Conservation (phyloP, 2,797 vertebrate genomes). For the Enteromius thamalakanensis region DNA sequence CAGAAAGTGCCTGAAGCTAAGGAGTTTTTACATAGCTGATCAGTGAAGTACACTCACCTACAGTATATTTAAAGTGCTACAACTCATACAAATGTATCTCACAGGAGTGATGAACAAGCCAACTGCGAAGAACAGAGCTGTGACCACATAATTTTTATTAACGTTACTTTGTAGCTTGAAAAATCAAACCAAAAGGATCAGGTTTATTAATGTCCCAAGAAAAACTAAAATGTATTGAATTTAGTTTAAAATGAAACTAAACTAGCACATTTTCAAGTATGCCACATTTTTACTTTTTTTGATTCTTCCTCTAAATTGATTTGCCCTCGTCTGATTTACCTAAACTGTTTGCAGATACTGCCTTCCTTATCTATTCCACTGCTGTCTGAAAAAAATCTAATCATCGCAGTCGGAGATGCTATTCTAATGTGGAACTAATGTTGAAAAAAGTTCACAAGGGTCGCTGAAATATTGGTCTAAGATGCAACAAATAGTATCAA, state of each 20-base stretch:
- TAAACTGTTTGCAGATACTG: conserved; percentile 35
- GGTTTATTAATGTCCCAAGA: not conserved
- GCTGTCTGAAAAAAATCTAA: not conserved
- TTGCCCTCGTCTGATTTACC: conserved; percentile 15
- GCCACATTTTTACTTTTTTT: too few species aligned
- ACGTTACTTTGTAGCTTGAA: not conserved
- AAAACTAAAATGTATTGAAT: not conserved
- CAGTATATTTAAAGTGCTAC: conserved; percentile 5
- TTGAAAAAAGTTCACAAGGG: not conserved
- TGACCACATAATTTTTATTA: not conserved
- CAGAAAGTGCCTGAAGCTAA: conserved; percentile 16
- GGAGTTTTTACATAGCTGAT: conserved; percentile 22
- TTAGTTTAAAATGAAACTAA: not conserved
- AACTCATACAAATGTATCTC: not conserved
- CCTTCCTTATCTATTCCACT: not conserved
- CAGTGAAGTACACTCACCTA: not conserved
- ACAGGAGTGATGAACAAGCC: not conserved
- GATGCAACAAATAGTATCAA: conserved; percentile 21
- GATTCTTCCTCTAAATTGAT: not conserved
- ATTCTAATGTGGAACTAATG: not conserved
- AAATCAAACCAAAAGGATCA: not conserved
- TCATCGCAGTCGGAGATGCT: not conserved
- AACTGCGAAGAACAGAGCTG: not conserved
- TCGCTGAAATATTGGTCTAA: not conserved
- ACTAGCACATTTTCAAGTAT: not conserved